These are phyloP conservation scores for Thamnophis elegans DNA, from an alignment of 2,797 vertebrate genomes.

Conservation along the genomic window DNA sequence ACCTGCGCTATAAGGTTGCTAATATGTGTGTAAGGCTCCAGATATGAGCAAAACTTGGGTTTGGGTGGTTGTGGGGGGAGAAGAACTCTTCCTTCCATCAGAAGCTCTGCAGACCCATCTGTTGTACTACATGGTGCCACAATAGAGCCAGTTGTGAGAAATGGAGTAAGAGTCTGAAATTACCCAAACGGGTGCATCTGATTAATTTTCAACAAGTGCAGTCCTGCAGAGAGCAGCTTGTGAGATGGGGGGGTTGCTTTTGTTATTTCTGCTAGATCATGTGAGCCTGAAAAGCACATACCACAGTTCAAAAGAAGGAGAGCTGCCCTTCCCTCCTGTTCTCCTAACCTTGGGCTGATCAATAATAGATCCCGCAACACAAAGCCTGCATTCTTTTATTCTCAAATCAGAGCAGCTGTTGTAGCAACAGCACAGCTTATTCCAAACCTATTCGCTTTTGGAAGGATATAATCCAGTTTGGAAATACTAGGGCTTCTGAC, in stretches of 20 bases:
- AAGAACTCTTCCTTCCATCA: constrained; percentile 44
- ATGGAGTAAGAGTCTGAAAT: constrained; percentile 50
- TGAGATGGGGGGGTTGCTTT: constrained; percentile 71
- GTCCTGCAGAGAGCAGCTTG: constrained; percentile 69
- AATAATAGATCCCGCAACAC: constrained; percentile 76
- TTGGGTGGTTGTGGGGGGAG: constrained; percentile 44
- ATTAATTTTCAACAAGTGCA: constrained; percentile 73
- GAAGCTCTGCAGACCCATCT: constrained; percentile 68
- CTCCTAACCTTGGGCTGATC: constrained; percentile 65
- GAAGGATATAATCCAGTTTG: constrained; percentile 77
- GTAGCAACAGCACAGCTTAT: constrained; percentile 71
- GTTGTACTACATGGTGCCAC: constrained; percentile 67
- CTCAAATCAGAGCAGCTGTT: constrained; percentile 83
- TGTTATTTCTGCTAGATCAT: constrained; percentile 73
- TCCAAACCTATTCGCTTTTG: constrained; percentile 79
- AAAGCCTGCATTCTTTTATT: constrained; percentile 82
- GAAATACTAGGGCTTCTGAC: constrained; percentile 69
- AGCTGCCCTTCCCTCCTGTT: constrained; percentile 57
- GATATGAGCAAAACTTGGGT: constrained; percentile 32
- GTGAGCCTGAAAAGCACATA: constrained; percentile 74
- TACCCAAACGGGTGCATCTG: constrained; percentile 57
- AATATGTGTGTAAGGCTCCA: constrained; percentile 29
- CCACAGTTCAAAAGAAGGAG: constrained; percentile 63
- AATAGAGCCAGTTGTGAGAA: constrained; percentile 61
- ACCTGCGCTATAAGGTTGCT: constrained; percentile 41